Evolutionary conservation across 1,140 invertebrate species (phyloP).

Genomic region (Nephila pilipes): DNA sequence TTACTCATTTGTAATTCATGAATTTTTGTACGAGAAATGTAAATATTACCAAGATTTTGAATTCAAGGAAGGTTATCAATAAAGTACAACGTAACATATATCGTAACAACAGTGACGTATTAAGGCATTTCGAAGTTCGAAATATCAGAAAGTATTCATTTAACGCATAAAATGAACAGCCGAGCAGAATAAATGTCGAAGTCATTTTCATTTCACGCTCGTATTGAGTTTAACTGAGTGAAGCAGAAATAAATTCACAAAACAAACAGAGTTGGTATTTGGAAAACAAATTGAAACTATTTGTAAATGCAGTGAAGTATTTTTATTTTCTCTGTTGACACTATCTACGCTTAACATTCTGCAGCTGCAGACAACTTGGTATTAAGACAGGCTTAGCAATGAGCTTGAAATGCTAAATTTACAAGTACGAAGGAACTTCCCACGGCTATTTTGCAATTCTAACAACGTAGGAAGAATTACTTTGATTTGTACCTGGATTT

Average conservation of each 20-base stretch:
- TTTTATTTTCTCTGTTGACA: constrained; percentile 28
- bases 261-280: constrained; percentile 15
- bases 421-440: constrained; percentile 1
- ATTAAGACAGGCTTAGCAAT: constrained; percentile 47
- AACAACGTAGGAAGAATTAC: constrained; percentile 43
- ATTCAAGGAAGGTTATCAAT: too few relatives aligned
- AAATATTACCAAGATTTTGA: too few relatives aligned
- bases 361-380: constrained; percentile 9
- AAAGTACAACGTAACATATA: too few relatives aligned
- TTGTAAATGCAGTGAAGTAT: constrained; percentile 1
- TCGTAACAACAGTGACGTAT: too few relatives aligned
- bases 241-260: constrained; percentile 1
- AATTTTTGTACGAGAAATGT: too few relatives aligned
- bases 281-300: constrained; percentile 31
- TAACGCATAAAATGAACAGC: neutral
- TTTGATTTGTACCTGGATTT: constrained; percentile 60
- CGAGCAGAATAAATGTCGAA: neutral
- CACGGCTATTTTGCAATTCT: constrained; percentile 53
- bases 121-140: too few relatives aligned
- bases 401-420: constrained; percentile 53
- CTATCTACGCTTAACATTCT: constrained; percentile 25
- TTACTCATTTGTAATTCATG: too few relatives aligned
- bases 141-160: neutral
- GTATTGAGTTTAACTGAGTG: constrained; percentile 4
- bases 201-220: constrained; percentile 15